These are phyloP conservation scores for Crocallis elinguaria DNA, from an alignment of 2,888 invertebrate genomes.

Conservation along the genomic window DNA sequence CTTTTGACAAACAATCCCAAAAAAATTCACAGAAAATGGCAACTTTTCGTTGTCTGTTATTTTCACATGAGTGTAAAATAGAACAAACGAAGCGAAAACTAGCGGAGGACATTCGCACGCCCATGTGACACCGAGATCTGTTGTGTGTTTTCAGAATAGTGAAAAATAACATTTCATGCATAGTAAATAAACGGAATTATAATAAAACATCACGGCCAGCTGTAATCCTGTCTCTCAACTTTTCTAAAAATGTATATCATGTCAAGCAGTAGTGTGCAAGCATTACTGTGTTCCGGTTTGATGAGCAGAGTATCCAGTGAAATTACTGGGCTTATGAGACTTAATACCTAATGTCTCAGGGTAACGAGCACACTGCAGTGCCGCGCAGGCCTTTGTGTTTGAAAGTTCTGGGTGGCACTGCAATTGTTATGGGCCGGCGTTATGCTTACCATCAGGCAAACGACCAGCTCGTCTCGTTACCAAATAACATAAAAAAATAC, in stretches of 20 bases:
- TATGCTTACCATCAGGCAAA: too few relatives aligned
- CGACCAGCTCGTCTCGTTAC: too few relatives aligned
- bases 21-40: constrained; percentile 4
- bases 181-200: constrained; percentile 43
- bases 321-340: too few relatives aligned
- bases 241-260: constrained; percentile 21
- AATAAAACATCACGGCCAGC: constrained; percentile 39
- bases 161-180: constrained; percentile 49
- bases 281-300: too few relatives aligned
- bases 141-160: constrained; percentile 45
- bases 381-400: too few relatives aligned
- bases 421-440: too few relatives aligned
- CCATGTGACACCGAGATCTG: constrained; percentile 37
- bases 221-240: constrained; percentile 39
- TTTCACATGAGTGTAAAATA: constrained; percentile 23
- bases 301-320: too few relatives aligned
- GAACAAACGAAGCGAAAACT: constrained; percentile 35
- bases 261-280: too few relatives aligned
- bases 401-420: too few relatives aligned
- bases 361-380: too few relatives aligned
- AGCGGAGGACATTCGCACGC: constrained; percentile 26
- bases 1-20: not conserved
- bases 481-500: too few relatives aligned
- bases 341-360: too few relatives aligned
- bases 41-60: constrained; percentile 13